Evolutionary conservation across 2,113 vertebrate species (phyloP).

Genomic region (Python bivittatus): DNA sequence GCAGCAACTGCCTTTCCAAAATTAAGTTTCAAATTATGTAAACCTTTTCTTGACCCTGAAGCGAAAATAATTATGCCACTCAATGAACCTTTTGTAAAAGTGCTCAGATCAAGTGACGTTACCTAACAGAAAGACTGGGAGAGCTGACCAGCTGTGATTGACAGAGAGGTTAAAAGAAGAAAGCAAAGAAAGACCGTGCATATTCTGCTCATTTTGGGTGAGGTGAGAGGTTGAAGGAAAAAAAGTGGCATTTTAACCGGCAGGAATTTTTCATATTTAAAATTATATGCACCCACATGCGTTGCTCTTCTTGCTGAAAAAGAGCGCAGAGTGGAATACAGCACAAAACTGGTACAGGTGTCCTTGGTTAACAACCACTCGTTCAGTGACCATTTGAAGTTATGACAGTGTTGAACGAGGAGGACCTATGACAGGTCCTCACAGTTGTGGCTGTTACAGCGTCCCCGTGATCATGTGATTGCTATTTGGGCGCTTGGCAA

Average conservation of each 20-base stretch:
- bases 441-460: too few species aligned
- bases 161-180: not conserved
- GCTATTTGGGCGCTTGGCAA: too few species aligned
- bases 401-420: too few species aligned
- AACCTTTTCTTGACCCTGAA: constrained; percentile 58
- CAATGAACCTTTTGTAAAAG: constrained; percentile 53
- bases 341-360: too few species aligned
- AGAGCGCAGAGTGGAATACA: too few species aligned
- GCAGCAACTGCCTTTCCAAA: constrained; percentile 22
- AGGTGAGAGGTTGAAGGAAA: not conserved
- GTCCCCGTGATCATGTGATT: too few species aligned
- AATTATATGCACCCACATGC: too few species aligned
- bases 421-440: too few species aligned
- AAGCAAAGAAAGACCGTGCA: constrained; percentile 6
- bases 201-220: not conserved
- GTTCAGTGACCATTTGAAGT: too few species aligned
- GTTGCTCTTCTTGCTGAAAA: too few species aligned
- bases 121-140: constrained; percentile 18
- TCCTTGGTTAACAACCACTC: too few species aligned
- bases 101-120: constrained; percentile 36
- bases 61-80: constrained; percentile 55
- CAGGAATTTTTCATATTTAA: not conserved
- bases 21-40: constrained; percentile 56
- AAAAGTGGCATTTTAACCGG: not conserved
- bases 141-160: not conserved